Evolutionary conservation across 1,140 invertebrate genomes (phyloP).

Genomic region (Drosophila ohnishii): DNA sequence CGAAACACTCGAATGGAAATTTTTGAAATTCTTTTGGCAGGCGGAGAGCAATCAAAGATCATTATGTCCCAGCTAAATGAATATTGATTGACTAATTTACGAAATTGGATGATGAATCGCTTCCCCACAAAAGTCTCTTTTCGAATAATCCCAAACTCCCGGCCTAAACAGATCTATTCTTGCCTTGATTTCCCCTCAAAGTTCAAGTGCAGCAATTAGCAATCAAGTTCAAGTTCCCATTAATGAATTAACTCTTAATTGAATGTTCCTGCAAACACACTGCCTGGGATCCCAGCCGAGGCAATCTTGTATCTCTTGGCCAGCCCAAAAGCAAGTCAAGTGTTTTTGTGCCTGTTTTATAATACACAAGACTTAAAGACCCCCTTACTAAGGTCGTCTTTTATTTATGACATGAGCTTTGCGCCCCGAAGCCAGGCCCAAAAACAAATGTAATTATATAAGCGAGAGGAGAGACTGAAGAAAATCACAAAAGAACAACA

Average conservation of each 20-base stretch:
- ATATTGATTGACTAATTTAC: slow-evolving; percentile 39
- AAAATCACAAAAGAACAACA: slow-evolving; percentile 55
- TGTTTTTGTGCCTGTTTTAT: slow-evolving; percentile 44
- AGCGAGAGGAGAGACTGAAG: slow-evolving; percentile 27
- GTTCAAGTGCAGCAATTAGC: slow-evolving; percentile 28
- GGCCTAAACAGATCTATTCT: background rate
- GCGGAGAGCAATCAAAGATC: slow-evolving; percentile 25
- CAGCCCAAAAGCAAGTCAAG: slow-evolving; percentile 48
- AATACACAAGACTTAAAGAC: slow-evolving; percentile 22
- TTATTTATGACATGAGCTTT: slow-evolving; percentile 75
- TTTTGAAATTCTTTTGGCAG: slow-evolving; percentile 38
- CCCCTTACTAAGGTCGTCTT: slow-evolving; percentile 62
- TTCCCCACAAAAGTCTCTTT: background rate
- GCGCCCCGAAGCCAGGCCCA: slow-evolving; percentile 57
- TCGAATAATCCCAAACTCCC: background rate
- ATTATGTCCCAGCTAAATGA: slow-evolving; percentile 30
- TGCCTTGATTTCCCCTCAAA: background rate
- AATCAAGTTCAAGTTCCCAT: slow-evolving; percentile 46
- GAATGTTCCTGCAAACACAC: slow-evolving; percentile 36
- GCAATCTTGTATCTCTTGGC: slow-evolving; percentile 12
- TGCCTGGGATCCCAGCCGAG: background rate
- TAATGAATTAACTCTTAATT: slow-evolving; percentile 46
- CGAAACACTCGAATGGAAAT: slow-evolving; percentile 29
- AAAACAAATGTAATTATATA: slow-evolving; percentile 75
- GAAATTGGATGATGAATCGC: slow-evolving; percentile 9